Percentiles rank a stretch among this genome's conserved stretches.
These are phyloP conservation scores for Hyles lineata DNA, from an alignment of 2,888 invertebrate species.

Conservation along the genomic window DNA sequence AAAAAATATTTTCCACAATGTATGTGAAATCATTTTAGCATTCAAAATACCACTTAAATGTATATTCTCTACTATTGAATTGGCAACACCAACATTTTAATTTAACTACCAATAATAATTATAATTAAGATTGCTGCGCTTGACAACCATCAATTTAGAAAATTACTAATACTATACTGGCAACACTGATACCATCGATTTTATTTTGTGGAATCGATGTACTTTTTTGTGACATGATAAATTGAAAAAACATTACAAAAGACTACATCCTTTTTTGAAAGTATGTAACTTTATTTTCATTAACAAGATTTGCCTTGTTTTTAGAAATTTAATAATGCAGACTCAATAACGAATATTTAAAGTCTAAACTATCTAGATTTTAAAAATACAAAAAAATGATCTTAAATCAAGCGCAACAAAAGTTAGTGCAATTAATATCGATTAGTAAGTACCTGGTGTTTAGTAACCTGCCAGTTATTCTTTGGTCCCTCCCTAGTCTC, in stretches of 20 bases:
- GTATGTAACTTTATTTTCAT: too few relatives aligned
- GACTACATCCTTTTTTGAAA: too few relatives aligned
- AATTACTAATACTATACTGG: neutral
- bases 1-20: neutral
- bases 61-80: neutral
- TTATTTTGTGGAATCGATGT: neutral
- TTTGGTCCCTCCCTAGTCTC: slow-evolving; percentile 90
- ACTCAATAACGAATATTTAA: too few relatives aligned
- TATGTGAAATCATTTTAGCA: neutral
- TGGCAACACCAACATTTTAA: neutral
- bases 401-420: slow-evolving; percentile 7
- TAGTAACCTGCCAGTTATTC: slow-evolving; percentile 86
- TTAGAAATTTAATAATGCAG: too few relatives aligned
- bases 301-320: too few relatives aligned
- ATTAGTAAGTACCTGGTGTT: slow-evolving; percentile 83
- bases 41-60: neutral
- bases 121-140: slow-evolving; percentile 4
- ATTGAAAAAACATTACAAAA: too few relatives aligned
- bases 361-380: too few relatives aligned
- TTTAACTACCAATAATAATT: neutral
- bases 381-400: neutral
- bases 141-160: neutral
- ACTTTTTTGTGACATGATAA: too few relatives aligned
- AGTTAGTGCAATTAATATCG: slow-evolving; percentile 62
- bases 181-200: neutral